Evolutionary conservation across 1,140 invertebrate genomes (phyloP).

Genomic region (Microplitis mediator): DNA sequence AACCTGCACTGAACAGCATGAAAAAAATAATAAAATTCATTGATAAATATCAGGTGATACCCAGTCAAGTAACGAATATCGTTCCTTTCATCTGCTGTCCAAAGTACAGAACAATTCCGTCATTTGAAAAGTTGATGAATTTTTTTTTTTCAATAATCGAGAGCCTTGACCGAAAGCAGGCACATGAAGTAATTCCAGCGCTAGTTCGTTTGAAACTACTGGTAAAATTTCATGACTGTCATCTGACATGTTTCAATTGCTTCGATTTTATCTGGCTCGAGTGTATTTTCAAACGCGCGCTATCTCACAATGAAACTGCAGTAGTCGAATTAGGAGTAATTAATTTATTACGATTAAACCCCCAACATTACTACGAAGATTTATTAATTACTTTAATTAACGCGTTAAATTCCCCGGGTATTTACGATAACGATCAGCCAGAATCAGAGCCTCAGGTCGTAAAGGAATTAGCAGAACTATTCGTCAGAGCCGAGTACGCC

Average conservation of each 20-base stretch:
- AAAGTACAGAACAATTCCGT: slow-evolving; percentile 7
- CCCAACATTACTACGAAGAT: slow-evolving; percentile 28
- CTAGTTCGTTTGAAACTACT: slow-evolving; percentile 53
- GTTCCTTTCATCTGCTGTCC: slow-evolving; percentile 40
- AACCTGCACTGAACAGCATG: slow-evolving; percentile 52
- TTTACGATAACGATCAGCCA: slow-evolving; percentile 40
- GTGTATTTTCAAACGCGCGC: slow-evolving; percentile 54
- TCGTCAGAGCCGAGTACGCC: slow-evolving; percentile 26
- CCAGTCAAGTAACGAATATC: slow-evolving; percentile 6
- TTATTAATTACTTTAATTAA: slow-evolving; percentile 41
- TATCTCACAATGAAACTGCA: slow-evolving; percentile 57
- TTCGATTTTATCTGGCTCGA: slow-evolving; percentile 52
- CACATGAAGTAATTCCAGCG: slow-evolving; percentile 65
- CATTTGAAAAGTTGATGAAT: slow-evolving; percentile 40
- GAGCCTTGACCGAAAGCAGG: slow-evolving; percentile 68
- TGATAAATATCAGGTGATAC: not conserved
- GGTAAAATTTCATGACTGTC: slow-evolving; percentile 34
- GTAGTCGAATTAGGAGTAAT: slow-evolving; percentile 58
- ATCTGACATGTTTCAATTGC: slow-evolving; percentile 37
- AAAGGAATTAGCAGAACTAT: slow-evolving; percentile 36
- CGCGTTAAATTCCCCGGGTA: slow-evolving; percentile 45
- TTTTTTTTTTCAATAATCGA: slow-evolving; percentile 63
- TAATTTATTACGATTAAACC: slow-evolving; percentile 40
- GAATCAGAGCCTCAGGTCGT: slow-evolving; percentile 37
- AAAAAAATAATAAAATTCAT: slow-evolving; percentile 46